A percentile compares a stretch with the other conserved stretches of the same genome.
phyloP scores from a whole-genome alignment of 1,140 invertebrate species.

The Drosophila tsacasi region DNA sequence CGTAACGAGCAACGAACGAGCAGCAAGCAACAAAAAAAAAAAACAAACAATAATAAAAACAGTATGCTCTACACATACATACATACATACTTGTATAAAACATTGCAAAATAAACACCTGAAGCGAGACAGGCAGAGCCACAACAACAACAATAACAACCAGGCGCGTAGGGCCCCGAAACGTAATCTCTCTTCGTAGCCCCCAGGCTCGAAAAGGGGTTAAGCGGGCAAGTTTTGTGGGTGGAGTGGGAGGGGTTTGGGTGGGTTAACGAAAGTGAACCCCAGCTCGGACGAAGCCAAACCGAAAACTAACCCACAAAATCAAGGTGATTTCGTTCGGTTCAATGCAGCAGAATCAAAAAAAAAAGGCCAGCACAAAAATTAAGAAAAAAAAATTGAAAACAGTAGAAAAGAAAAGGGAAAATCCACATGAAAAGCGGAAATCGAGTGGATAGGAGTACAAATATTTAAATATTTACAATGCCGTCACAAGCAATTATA shows the following conservation, averaged over 20 bases:
- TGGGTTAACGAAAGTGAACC: constrained; percentile 31
- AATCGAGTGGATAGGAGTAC: neutral
- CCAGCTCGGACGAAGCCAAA: constrained; percentile 1
- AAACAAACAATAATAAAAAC: constrained; percentile 9
- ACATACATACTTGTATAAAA: constrained; percentile 3
- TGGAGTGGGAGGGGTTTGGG: neutral
- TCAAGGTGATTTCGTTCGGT: constrained; percentile 33
- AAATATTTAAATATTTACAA: constrained; percentile 5
- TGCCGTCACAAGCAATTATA: neutral
- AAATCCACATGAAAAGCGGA: neutral
- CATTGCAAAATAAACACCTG: constrained; percentile 51
- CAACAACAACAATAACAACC: constrained; percentile 9
- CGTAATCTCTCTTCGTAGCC: constrained; percentile 21
- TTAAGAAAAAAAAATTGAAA: neutral
- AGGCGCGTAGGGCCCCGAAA: constrained; percentile 22
- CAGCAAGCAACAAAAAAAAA: constrained; percentile 10
- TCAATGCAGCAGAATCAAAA: constrained; percentile 21
- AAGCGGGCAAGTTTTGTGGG: constrained; percentile 10
- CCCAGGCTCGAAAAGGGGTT: constrained; percentile 18
- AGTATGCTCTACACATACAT: neutral
- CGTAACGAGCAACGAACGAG: constrained; percentile 49
- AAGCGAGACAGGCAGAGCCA: constrained; percentile 38
- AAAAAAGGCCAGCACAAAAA: constrained; percentile 11
- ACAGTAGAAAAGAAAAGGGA: neutral
- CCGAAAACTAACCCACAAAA: constrained; percentile 41